Evolutionary conservation across 2,797 vertebrate genomes (phyloP), one percentile per base, ranked within the genome.

Genomic region (Apodemus agrarius): DNA sequence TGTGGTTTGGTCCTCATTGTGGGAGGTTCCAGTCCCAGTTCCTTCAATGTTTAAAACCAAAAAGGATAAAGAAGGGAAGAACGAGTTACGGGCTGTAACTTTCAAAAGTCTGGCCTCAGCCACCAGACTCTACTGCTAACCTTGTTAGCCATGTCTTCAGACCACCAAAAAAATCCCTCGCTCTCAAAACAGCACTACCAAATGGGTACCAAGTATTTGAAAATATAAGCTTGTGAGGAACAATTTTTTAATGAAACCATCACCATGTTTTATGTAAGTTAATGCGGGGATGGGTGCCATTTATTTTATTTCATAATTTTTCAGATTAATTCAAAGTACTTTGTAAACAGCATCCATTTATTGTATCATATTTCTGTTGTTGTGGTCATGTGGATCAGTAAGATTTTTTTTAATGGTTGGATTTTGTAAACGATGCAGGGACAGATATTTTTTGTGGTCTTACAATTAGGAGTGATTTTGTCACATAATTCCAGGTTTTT

Each of bases 151-250:
- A 34, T 34, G 29, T 49, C 40, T 84, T 84, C 82, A 46, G 17
- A 46, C n/a, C n/a, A 7, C 1, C 1, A 29, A 12, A 9, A 65
- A 46, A 31, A 46, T 10, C 1, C 16, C 19, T 8, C 4, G 3
- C 17, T 34, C 29, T 46, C 40, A 34, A 34, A 46, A 22, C 17
- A 46, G 19, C 59, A 46, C 59, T 31, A 65, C 0, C 40, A 34
- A 34, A 10, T 84, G 61, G 1, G 3, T 19, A 34, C 5, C 82
- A 84, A 13, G 29, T 65, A 31, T 46, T 65, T 34, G 40, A 31
- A 65, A 31, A 46, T 3, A 21, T 83, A 4, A 83, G 54, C 4
- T 40, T 31, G 80, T 43, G 26, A 16, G 24, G 14, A n/a, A 17
- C 6, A 40, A 29, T 59, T 82, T 43, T 22, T 40, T 83, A 29